Evolutionary conservation across 2,888 invertebrate species (phyloP).

Genomic region (Scelioninae gen. 2): DNA sequence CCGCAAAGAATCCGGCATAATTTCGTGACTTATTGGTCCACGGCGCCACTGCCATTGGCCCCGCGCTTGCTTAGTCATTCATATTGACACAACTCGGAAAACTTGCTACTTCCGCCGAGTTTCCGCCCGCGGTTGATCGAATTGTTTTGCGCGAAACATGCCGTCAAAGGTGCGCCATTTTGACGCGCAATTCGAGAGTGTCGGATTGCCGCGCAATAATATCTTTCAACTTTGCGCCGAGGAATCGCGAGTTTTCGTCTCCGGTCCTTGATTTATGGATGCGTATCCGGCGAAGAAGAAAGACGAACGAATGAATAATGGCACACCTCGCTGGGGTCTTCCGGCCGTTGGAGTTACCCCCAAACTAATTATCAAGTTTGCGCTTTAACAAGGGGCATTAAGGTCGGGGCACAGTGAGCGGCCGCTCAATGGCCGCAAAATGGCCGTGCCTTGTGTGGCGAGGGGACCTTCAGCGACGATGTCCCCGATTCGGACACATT

Average conservation of each 20-base stretch:
- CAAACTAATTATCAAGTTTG: constrained; percentile 65
- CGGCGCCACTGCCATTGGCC: too few relatives aligned
- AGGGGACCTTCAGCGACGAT: too few relatives aligned
- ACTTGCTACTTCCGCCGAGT: too few relatives aligned
- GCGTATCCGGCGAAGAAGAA: constrained; percentile 62
- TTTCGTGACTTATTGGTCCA: too few relatives aligned
- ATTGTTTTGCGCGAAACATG: too few relatives aligned
- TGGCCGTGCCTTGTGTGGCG: constrained; percentile 3
- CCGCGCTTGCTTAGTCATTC: too few relatives aligned
- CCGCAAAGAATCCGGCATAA: too few relatives aligned
- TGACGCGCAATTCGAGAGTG: constrained; percentile 24
- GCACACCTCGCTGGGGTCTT: constrained; percentile 61
- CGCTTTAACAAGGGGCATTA: constrained; percentile 62
- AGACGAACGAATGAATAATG: constrained; percentile 66
- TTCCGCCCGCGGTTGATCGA: too few relatives aligned
- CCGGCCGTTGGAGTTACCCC: constrained; percentile 58
- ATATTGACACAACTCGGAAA: too few relatives aligned
- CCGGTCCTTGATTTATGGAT: constrained; percentile 64
- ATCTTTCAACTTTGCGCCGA: constrained; percentile 46
- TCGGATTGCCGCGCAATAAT: constrained; percentile 37
- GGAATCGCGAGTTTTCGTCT: constrained; percentile 59
- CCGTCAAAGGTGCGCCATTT: constrained; percentile 9
- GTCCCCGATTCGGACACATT: too few relatives aligned
- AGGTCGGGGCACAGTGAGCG: constrained; percentile 26
- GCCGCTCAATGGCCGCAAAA: too few relatives aligned